phyloP scores from a whole-genome alignment of 2,888 invertebrate species.

The Sericinus montela region DNA sequence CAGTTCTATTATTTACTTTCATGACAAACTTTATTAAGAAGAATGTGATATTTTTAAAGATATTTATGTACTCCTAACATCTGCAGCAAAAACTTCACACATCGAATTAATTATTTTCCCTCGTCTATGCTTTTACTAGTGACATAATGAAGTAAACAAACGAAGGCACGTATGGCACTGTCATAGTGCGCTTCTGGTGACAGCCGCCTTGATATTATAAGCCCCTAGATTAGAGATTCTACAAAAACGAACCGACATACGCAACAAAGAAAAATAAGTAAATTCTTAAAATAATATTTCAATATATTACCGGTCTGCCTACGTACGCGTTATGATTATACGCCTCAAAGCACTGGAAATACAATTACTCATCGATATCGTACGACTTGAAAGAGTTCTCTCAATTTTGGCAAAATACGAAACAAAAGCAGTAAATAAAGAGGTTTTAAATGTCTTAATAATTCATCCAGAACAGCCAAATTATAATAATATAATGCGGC shows the following conservation, averaged over 20 bases:
- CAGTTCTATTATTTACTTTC: too few species aligned
- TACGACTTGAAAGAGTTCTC: constrained; percentile 29
- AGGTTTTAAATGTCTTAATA: constrained; percentile 54
- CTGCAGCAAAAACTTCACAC: constrained; percentile 4
- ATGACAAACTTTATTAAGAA: background rate
- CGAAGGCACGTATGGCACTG: constrained; percentile 53
- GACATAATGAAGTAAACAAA: constrained; percentile 55
- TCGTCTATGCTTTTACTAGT: constrained; percentile 35
- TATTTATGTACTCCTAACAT: background rate
- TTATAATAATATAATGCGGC: constrained; percentile 53
- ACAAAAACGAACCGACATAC: constrained; percentile 39
- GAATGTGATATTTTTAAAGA: constrained; percentile 1
- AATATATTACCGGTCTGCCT: constrained; percentile 17
- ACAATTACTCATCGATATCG: constrained; percentile 19
- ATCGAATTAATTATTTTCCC: constrained; percentile 18
- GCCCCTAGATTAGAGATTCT: constrained; percentile 50
- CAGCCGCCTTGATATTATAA: constrained; percentile 59
- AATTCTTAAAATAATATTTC: constrained; percentile 26
- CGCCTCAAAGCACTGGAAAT: constrained; percentile 15
- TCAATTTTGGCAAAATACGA: constrained; percentile 19
- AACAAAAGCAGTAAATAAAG: constrained; percentile 66
- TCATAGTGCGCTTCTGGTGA: constrained; percentile 57
- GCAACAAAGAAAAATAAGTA: constrained; percentile 29
- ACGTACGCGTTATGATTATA: constrained; percentile 13
- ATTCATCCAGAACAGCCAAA: constrained; percentile 45